phyloP scores from a whole-genome alignment of 2,113 vertebrate genomes.

The Calidris pugnax region DNA sequence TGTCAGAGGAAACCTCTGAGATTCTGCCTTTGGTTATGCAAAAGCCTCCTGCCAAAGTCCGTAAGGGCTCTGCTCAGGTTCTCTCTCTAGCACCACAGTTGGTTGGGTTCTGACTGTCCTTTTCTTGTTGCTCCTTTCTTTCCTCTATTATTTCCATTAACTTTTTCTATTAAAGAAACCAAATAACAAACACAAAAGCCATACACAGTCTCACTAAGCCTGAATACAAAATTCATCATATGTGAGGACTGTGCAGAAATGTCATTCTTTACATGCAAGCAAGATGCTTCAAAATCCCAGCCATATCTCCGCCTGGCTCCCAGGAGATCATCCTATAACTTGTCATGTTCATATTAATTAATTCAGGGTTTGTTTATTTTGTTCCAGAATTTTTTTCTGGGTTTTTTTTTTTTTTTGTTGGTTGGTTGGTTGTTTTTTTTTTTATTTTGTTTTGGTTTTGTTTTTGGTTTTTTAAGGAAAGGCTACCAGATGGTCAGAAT shows the following conservation, averaged over 20 bases:
- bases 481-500: not conserved
- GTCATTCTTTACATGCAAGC: not conserved
- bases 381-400: not conserved
- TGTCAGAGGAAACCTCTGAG: not conserved
- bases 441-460: not conserved
- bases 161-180: not conserved
- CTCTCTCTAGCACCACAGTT: not conserved
- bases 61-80: not conserved
- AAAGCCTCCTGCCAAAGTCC: not conserved
- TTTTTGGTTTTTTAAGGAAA: not conserved
- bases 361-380: not conserved
- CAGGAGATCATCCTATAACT: not conserved
- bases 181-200: not conserved
- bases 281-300: not conserved
- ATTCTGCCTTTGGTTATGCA: not conserved
- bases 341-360: slow-evolving; percentile 17
- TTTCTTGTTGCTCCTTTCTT: not conserved
- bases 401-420: not conserved
- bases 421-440: not conserved
- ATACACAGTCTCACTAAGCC: not conserved
- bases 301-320: not conserved
- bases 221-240: not conserved
- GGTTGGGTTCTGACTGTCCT: not conserved
- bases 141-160: not conserved
- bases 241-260: not conserved